Conservation (phyloP, 2,113 vertebrate genomes). For the Oncorhynchus nerka region DNA sequence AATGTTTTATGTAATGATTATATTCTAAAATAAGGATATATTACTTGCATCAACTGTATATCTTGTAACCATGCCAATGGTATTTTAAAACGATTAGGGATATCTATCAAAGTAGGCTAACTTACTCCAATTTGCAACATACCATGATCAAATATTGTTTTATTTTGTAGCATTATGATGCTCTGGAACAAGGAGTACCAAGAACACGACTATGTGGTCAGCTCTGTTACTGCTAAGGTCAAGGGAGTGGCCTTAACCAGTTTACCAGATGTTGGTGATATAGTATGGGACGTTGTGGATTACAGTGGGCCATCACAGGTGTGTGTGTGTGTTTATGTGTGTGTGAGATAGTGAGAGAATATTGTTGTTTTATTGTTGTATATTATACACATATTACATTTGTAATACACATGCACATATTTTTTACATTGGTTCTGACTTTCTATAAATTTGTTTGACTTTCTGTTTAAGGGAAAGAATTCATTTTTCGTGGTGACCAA, state of each 20-base stretch:
- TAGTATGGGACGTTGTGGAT: conserved; percentile 77
- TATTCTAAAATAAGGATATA: neutral
- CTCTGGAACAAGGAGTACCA: conserved; percentile 67
- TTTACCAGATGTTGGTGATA: conserved; percentile 37
- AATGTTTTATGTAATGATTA: neutral
- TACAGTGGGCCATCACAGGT: conserved; percentile 68
- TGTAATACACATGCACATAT: neutral
- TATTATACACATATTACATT: neutral
- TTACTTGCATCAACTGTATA: neutral
- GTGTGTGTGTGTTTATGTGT: neutral
- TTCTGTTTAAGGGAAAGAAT: conserved; percentile 62
- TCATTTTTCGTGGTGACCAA: conserved; percentile 82
- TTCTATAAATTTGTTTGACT: neutral
- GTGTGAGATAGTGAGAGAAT: neutral
- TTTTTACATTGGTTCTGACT: neutral
- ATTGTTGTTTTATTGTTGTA: neutral
- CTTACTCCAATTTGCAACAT: neutral
- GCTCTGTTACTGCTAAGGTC: conserved; percentile 71
- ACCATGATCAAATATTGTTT: neutral
- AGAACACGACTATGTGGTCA: conserved; percentile 71
- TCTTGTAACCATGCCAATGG: too few relatives aligned
- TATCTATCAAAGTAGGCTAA: conserved; percentile 45
- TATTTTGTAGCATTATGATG: conserved; percentile 69
- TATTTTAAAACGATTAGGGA: conserved; percentile 8
- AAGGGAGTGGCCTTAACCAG: conserved; percentile 68